A percentile compares a stretch with the other conserved stretches of the same genome.
These are phyloP conservation scores for Dugesia japonica DNA, from an alignment of 2,888 invertebrate genomes.

Conservation along the genomic window DNA sequence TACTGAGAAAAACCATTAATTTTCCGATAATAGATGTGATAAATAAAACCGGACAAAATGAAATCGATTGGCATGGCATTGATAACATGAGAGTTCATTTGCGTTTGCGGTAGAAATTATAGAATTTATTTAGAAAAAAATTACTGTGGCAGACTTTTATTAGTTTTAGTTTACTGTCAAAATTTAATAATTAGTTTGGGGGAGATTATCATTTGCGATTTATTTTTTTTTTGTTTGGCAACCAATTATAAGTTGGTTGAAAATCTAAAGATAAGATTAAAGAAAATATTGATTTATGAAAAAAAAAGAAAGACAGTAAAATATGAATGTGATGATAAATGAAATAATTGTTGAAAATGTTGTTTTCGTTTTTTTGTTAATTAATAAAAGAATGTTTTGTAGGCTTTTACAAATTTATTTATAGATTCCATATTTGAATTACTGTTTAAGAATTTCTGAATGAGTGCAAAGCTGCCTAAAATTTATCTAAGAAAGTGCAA, in stretches of 20 bases:
- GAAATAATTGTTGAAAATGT: too few relatives aligned
- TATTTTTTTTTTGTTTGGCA: neutral
- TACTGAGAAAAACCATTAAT: neutral
- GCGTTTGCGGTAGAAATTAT: neutral
- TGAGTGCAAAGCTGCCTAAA: too few relatives aligned
- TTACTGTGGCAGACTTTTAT: neutral
- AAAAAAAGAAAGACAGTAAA: too few relatives aligned
- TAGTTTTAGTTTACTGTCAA: neutral
- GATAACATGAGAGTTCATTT: neutral
- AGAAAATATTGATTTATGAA: too few relatives aligned
- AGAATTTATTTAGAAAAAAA: neutral
- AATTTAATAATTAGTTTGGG: neutral
- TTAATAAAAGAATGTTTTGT: too few relatives aligned
- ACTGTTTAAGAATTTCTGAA: too few relatives aligned
- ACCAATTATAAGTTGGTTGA: neutral
- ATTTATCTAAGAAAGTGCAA: too few relatives aligned
- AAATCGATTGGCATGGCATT: neutral
- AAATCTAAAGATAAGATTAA: neutral
- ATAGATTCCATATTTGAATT: too few relatives aligned
- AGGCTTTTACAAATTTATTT: too few relatives aligned
- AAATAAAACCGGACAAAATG: neutral
- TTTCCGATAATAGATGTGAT: neutral
- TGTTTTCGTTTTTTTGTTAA: too few relatives aligned
- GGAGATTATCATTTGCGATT: neutral
- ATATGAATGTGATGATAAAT: too few relatives aligned